Conservation (phyloP, 2,113 vertebrate genomes). For the Zosterops borbonicus region DNA sequence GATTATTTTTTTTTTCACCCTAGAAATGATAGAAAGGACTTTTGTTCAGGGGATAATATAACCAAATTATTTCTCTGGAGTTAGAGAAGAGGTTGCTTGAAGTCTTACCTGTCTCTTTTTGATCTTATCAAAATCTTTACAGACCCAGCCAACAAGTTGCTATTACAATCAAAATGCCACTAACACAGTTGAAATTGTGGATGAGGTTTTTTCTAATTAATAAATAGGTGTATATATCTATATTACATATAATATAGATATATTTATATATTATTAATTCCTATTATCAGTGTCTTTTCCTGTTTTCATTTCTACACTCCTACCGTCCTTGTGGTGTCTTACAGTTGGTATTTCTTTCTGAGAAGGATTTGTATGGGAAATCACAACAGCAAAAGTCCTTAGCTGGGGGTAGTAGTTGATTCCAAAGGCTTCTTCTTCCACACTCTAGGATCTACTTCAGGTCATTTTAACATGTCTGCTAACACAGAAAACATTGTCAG, state of each 20-base stretch:
- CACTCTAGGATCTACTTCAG: neutral
- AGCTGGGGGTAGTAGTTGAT: accelerated
- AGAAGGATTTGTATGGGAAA: neutral
- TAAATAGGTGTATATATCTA: accelerated
- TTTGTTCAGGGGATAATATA: neutral
- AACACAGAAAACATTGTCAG: neutral
- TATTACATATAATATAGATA: no score
- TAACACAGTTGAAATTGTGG: accelerated
- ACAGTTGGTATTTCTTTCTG: neutral
- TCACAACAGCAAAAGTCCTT: neutral
- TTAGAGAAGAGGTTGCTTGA: neutral
- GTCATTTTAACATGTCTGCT: neutral
- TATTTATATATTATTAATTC: neutral
- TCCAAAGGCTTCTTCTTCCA: neutral
- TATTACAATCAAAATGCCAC: neutral
- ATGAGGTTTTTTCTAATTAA: neutral
- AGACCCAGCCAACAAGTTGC: neutral
- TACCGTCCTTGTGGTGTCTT: neutral
- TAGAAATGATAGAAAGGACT: neutral
- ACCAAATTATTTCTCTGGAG: neutral
- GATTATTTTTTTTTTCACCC: neutral
- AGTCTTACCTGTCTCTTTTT: neutral
- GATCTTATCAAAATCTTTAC: neutral
- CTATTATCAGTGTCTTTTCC: neutral
- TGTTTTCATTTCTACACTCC: neutral